Evolutionary conservation across 2,113 vertebrate genomes (phyloP).

Genomic region (Lichenostomus cassidix): DNA sequence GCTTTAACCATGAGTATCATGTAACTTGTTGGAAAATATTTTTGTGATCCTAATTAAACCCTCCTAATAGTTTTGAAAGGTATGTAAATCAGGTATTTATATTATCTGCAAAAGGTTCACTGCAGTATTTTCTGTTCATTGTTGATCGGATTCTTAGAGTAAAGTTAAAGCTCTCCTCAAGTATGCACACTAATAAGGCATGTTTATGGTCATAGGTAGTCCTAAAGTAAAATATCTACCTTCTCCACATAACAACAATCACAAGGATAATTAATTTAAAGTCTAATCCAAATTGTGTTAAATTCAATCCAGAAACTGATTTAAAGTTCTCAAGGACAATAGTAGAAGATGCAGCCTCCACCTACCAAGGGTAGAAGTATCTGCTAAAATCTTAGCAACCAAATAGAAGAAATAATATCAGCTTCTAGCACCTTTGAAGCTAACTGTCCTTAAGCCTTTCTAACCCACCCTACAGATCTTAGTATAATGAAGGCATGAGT

Average conservation of each 20-base stretch:
- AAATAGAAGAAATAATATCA: neutral
- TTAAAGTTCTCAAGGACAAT: neutral
- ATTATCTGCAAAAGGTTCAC: neutral
- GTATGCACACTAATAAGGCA: neutral
- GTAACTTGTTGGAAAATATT: neutral
- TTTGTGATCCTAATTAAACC: neutral
- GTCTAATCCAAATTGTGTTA: neutral
- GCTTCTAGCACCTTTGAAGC: neutral
- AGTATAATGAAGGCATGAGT: neutral
- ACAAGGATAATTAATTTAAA: neutral
- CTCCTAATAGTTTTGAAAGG: conserved; percentile 5
- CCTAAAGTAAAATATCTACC: neutral
- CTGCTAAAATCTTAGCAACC: neutral
- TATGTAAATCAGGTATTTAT: neutral
- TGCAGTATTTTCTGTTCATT: neutral
- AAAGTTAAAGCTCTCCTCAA: neutral
- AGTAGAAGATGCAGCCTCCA: neutral
- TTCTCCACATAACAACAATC: neutral
- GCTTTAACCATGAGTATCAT: neutral
- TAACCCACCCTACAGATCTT: neutral
- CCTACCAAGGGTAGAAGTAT: neutral
- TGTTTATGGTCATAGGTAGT: neutral
- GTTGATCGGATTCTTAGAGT: neutral
- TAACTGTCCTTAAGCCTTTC: neutral
- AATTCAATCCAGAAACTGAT: neutral